phyloP scores from a whole-genome alignment of 30 jellyfish, hydroid and myxozoan species.

The Aurelia coerulea region DNA sequence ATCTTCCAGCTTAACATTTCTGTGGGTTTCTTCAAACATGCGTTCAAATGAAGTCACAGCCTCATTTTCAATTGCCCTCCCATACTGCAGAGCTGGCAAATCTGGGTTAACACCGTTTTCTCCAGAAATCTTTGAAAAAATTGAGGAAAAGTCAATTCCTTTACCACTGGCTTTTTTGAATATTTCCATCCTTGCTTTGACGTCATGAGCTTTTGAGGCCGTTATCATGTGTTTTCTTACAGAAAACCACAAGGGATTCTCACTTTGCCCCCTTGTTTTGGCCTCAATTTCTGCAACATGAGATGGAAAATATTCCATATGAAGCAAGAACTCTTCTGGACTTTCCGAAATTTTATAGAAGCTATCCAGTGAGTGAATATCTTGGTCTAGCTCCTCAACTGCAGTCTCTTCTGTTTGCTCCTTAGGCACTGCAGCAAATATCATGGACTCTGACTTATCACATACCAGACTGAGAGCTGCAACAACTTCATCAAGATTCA shows the following conservation, averaged over 20 bases:
- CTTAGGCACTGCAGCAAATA: neutral
- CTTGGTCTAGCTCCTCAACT: too few relatives aligned
- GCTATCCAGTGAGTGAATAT: too few relatives aligned
- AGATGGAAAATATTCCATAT: conserved; percentile 17
- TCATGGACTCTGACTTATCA: conserved; percentile 2
- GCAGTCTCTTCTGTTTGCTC: neutral
- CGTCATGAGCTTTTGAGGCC: conserved; percentile 54
- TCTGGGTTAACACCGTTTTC: conserved; percentile 4
- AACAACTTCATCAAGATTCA: conserved; percentile 1
- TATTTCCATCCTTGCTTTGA: conserved; percentile 48
- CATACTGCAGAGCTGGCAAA: conserved; percentile 20
- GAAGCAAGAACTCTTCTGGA: neutral
- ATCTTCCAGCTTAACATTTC: conserved; percentile 28
- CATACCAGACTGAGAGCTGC: conserved; percentile 32
- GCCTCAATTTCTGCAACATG: conserved; percentile 7
- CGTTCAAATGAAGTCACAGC: conserved; percentile 7
- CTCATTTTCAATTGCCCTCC: conserved; percentile 29
- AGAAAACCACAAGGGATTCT: conserved; percentile 26
- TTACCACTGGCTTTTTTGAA: conserved; percentile 12
- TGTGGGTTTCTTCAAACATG: conserved; percentile 9
- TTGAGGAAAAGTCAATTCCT: conserved; percentile 10
- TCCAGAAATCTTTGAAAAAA: conserved; percentile 30
- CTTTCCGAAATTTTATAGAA: neutral
- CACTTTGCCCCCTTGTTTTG: conserved; percentile 58
- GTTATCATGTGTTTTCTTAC: conserved; percentile 44